Percentiles rank a stretch among this genome's conserved stretches.
Conservation (phyloP, 2,888 invertebrate species). For the Eilema caniola region DNA sequence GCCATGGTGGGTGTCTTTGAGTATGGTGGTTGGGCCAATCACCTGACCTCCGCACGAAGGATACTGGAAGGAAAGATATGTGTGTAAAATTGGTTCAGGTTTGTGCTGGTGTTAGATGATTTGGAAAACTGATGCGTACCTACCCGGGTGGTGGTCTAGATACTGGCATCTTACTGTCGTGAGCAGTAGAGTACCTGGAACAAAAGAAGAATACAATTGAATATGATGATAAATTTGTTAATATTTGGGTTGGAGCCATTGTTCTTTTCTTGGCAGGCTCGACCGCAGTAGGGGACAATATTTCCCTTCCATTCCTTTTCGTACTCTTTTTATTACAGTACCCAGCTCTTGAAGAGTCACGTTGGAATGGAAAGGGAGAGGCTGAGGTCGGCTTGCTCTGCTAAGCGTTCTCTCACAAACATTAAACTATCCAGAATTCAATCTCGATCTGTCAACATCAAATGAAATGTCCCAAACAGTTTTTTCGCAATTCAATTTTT, state of each 20-base stretch:
- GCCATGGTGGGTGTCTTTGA: slow-evolving; percentile 75
- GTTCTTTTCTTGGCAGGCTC: not conserved
- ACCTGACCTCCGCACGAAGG: slow-evolving; percentile 67
- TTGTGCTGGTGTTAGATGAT: slow-evolving; percentile 12
- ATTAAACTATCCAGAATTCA: no score
- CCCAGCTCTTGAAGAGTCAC: no score
- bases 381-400: no score
- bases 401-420: no score
- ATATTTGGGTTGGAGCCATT: not conserved
- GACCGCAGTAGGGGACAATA: no score
- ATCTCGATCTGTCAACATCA: no score
- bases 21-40: slow-evolving; percentile 65
- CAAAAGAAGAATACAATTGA: slow-evolving; percentile 35
- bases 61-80: slow-evolving; percentile 62
- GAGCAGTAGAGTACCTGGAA: slow-evolving; percentile 74
- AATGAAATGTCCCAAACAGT: no score
- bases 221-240: not conserved
- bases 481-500: no score
- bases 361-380: no score
- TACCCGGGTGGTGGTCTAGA: slow-evolving; percentile 80
- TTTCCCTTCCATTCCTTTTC: not conserved
- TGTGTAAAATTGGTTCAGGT: slow-evolving; percentile 29
- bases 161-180: slow-evolving; percentile 70
- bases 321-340: no score
- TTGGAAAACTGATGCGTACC: slow-evolving; percentile 80